Percentiles rank a stretch among this genome's conserved stretches.
Evolutionary conservation across 2,888 invertebrate species (phyloP).

Genomic region (Copidosoma aretas): DNA sequence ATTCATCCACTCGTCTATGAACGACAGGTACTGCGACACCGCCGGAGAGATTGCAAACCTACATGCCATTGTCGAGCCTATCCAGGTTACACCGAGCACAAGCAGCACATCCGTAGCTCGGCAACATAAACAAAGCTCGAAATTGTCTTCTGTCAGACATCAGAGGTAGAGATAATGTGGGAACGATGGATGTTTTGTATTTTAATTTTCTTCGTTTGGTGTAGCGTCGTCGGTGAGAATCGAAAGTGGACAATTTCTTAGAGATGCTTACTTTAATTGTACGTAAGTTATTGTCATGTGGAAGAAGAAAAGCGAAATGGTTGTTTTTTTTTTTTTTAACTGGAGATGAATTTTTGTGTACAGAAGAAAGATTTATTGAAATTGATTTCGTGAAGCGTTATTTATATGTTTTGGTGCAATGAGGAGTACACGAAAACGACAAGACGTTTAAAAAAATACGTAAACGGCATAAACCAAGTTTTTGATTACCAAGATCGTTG

Average conservation of each 20-base stretch:
- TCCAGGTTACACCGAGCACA: background rate
- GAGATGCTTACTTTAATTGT: too few relatives aligned
- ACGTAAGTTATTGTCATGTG: background rate
- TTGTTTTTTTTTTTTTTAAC: constrained; percentile 6
- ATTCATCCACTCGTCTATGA: constrained; percentile 62
- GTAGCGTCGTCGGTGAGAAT: background rate
- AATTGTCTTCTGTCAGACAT: background rate
- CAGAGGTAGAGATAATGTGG: background rate
- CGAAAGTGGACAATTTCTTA: background rate
- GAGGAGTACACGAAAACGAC: background rate
- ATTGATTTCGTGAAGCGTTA: background rate
- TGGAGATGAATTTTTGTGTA: constrained; percentile 13
- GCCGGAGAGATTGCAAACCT: constrained; percentile 69
- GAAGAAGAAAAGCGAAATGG: background rate
- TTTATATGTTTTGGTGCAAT: background rate
- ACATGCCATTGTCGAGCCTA: constrained; percentile 64
- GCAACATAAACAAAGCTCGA: background rate
- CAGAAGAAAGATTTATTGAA: background rate
- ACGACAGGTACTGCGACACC: constrained; percentile 61
- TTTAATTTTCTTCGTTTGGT: background rate
- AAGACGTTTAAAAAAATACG: constrained; percentile 10
- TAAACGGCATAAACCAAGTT: constrained; percentile 21
- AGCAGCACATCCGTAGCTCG: background rate
- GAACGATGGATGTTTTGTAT: background rate
- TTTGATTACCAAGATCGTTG: constrained; percentile 17